phyloP scores from a whole-genome alignment of 2,113 vertebrate genomes.

The Ammodytes marinus region DNA sequence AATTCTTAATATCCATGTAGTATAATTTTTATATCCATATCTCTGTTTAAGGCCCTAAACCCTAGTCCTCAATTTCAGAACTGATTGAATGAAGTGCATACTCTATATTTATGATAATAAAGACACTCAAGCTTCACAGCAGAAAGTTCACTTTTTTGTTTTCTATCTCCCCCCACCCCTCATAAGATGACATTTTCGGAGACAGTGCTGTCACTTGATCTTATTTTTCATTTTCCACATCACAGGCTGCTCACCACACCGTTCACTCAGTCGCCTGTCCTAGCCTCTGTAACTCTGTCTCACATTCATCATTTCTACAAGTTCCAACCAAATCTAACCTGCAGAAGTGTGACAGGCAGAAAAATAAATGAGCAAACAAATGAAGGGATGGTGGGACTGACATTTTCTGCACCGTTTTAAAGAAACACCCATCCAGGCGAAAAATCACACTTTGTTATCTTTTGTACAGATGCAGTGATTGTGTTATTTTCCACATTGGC shows the following conservation, averaged over 20 bases:
- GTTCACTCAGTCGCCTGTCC: conserved; percentile 30
- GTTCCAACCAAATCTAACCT: conserved; percentile 55
- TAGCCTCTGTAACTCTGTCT: conserved; percentile 13
- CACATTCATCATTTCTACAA: conserved; percentile 44
- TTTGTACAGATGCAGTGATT: conserved; percentile 39
- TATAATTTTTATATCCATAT: neutral
- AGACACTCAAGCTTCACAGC: neutral
- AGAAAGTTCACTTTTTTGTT: neutral
- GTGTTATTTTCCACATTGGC: conserved; percentile 25
- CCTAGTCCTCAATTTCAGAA: conserved; percentile 2
- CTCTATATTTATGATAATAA: neutral
- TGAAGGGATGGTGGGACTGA: conserved; percentile 19
- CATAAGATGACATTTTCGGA: conserved; percentile 35
- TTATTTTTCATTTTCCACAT: conserved; percentile 60
- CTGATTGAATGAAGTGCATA: conserved; percentile 4
- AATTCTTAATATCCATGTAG: neutral
- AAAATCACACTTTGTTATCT: conserved; percentile 12
- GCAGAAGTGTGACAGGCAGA: conserved; percentile 41
- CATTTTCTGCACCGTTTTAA: conserved; percentile 36
- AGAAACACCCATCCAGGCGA: conserved; percentile 23
- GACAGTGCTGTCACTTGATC: conserved; percentile 29
- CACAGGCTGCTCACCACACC: conserved; percentile 55
- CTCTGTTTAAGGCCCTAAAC: neutral
- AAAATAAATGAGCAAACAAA: conserved; percentile 50
- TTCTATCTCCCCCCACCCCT: neutral